A percentile compares a stretch with the other conserved stretches of the same genome.
Conservation (phyloP, 2,113 vertebrate species). For the Benitochromis conjunctus region DNA sequence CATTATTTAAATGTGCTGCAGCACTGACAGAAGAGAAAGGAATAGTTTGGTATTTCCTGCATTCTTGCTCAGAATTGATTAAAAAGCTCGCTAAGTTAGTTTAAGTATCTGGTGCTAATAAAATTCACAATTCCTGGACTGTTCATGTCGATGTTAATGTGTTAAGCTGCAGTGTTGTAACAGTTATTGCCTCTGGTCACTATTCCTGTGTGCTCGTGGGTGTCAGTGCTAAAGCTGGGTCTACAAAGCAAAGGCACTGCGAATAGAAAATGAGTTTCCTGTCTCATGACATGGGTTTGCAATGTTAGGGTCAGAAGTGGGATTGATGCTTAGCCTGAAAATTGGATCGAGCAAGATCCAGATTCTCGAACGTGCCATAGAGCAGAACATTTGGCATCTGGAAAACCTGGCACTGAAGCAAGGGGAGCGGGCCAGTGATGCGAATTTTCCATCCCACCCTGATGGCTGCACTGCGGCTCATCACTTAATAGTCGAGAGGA, state of each 20-base stretch:
- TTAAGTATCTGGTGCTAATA: background rate
- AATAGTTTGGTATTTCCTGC: background rate
- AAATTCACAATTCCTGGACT: background rate
- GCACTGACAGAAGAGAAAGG: background rate
- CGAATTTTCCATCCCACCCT: background rate
- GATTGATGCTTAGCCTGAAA: background rate
- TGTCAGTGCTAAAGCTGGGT: background rate
- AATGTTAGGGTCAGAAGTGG: background rate
- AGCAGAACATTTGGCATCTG: background rate
- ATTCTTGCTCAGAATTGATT: background rate
- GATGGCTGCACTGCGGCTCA: background rate
- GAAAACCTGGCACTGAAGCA: background rate
- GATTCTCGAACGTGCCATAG: background rate
- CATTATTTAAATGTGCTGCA: background rate
- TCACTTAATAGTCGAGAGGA: background rate
- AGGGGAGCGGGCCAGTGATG: background rate
- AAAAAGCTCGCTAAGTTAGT: background rate
- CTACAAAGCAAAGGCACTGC: fast-evolving
- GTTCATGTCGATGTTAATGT: background rate
- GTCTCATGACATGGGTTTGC: fast-evolving
- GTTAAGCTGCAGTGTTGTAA: background rate
- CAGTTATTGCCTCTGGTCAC: background rate
- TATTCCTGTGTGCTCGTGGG: background rate
- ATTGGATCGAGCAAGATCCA: background rate
- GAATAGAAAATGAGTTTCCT: background rate